Evolutionary conservation across 2,797 vertebrate species (phyloP).

Genomic region (Hirundo rustica): DNA sequence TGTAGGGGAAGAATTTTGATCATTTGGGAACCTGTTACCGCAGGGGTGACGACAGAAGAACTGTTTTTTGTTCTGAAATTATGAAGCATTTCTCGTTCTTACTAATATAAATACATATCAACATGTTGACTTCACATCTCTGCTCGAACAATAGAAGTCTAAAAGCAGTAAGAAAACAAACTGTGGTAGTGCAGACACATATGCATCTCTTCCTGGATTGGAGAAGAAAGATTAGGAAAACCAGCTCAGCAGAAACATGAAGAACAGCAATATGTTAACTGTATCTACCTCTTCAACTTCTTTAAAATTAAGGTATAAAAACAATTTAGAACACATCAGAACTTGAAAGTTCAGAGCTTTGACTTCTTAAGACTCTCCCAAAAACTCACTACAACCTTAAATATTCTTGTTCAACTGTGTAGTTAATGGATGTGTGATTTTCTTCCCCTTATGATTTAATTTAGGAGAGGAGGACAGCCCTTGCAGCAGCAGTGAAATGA

Average conservation of each 20-base stretch:
- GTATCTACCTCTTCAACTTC: not conserved
- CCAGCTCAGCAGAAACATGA: not conserved
- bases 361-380: not conserved
- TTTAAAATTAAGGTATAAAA: not conserved
- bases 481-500: not conserved
- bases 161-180: not conserved
- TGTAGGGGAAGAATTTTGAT: not conserved
- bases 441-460: not conserved
- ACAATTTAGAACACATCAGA: not conserved
- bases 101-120: not conserved
- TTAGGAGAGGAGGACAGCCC: not conserved
- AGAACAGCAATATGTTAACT: not conserved
- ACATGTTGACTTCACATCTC: not conserved
- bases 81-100: not conserved
- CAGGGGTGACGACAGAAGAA: not conserved
- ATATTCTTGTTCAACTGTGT: not conserved
- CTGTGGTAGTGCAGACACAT: fast-evolving
- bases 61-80: not conserved
- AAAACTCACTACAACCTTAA: not conserved
- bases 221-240: not conserved
- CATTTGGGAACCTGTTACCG: not conserved
- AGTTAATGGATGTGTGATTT: not conserved
- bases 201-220: not conserved
- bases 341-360: not conserved
- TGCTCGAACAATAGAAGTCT: not conserved